A percentile compares a stretch with the other conserved stretches of the same genome.
Conservation (phyloP, 1,140 invertebrate genomes). For the Caenorhabditis inopinata region DNA sequence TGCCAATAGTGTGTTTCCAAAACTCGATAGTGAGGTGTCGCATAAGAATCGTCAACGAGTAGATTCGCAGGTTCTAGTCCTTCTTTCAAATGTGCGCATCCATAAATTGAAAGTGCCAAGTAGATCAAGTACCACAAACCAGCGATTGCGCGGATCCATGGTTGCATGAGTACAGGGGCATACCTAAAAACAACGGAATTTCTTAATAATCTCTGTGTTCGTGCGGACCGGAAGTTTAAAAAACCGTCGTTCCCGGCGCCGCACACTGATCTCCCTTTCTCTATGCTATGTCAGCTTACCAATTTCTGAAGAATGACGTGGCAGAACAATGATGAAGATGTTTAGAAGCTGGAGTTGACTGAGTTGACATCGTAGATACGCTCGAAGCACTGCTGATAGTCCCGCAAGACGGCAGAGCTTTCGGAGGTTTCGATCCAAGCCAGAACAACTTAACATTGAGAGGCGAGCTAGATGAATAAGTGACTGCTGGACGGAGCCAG, state of each 20-base stretch:
- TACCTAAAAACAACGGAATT: slow-evolving; percentile 49
- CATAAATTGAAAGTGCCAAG: slow-evolving; percentile 58
- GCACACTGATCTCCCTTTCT: background rate
- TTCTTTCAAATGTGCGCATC: slow-evolving; percentile 62
- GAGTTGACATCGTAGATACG: background rate
- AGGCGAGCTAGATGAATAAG: slow-evolving; percentile 33
- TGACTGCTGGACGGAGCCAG: slow-evolving; percentile 43
- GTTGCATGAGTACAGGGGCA: slow-evolving; percentile 64
- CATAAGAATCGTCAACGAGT: slow-evolving; percentile 64
- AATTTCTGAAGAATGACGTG: slow-evolving; percentile 60
- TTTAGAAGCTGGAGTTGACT: slow-evolving; percentile 46
- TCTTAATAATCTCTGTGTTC: background rate
- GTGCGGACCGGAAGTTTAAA: background rate
- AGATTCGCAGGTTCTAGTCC: slow-evolving; percentile 65
- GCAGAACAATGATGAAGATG: slow-evolving; percentile 49
- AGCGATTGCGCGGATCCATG: slow-evolving; percentile 52
- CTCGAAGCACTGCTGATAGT: background rate
- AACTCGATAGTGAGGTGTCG: slow-evolving; percentile 62
- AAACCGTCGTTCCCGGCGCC: background rate
- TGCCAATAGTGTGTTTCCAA: slow-evolving; percentile 66
- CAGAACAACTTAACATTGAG: slow-evolving; percentile 25
- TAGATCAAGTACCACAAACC: slow-evolving; percentile 62
- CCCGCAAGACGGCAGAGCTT: background rate
- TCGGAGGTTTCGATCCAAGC: background rate
- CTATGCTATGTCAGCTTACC: background rate